Percentiles rank a stretch among this genome's conserved stretches.
These are phyloP conservation scores for Passer montanus DNA, from an alignment of 2,113 vertebrate species.

Conservation along the genomic window DNA sequence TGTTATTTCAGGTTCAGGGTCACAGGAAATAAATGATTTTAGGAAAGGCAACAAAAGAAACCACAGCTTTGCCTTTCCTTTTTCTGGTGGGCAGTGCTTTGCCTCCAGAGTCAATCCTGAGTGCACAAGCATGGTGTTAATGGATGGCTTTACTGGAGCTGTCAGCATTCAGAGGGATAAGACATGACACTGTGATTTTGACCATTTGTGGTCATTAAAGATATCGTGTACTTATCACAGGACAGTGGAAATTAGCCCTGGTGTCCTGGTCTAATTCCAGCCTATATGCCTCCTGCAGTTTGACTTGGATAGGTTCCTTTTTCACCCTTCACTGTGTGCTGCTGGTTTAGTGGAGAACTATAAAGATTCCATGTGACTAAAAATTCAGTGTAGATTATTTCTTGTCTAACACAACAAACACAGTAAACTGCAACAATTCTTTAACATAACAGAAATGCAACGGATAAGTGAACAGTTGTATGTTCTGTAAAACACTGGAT, in stretches of 20 bases:
- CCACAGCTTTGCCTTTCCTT: background rate
- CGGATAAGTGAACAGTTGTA: background rate
- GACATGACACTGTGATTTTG: background rate
- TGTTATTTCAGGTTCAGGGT: background rate
- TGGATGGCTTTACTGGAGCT: background rate
- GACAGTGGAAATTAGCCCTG: background rate
- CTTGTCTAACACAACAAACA: background rate
- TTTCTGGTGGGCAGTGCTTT: background rate
- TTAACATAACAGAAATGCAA: background rate
- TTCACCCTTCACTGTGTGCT: background rate
- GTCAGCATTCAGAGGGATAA: background rate
- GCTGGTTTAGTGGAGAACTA: background rate
- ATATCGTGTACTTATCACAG: background rate
- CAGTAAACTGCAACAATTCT: background rate
- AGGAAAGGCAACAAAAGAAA: background rate
- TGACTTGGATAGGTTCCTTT: background rate
- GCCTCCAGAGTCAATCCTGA: background rate
- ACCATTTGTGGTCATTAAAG: slow-evolving; percentile 29
- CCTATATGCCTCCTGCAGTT: background rate
- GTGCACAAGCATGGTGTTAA: background rate
- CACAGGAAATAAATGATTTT: background rate
- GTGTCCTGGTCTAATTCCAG: slow-evolving; percentile 3
- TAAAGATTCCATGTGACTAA: background rate
- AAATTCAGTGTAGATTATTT: background rate
- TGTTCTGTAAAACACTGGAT: background rate